These are phyloP conservation scores for Manduca sexta DNA, from an alignment of 1,140 invertebrate genomes.

Conservation along the genomic window DNA sequence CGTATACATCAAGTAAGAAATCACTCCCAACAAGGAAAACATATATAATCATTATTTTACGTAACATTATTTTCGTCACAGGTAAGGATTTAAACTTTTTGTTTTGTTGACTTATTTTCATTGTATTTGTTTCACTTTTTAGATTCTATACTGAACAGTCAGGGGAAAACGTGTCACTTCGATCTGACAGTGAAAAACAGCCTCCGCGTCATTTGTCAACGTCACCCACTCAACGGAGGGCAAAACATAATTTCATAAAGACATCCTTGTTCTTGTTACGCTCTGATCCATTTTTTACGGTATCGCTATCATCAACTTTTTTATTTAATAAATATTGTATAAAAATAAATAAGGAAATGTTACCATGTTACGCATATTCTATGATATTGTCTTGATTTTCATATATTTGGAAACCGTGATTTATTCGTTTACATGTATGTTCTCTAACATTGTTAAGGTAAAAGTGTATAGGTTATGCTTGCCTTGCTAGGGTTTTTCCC, in stretches of 20 bases:
- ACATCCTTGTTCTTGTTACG: constrained; percentile 56
- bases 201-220: constrained; percentile 60
- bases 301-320: constrained; percentile 30
- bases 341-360: too few species aligned
- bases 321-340: constrained; percentile 24
- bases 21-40: too few species aligned
- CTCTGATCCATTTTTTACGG: constrained; percentile 30
- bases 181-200: constrained; percentile 64
- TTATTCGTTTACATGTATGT: too few species aligned
- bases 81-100: not conserved
- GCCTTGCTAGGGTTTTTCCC: too few species aligned
- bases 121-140: constrained; percentile 41
- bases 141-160: constrained; percentile 43
- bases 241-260: constrained; percentile 67
- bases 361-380: too few species aligned
- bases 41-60: too few species aligned
- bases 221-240: constrained; percentile 53
- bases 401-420: too few species aligned
- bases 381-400: too few species aligned
- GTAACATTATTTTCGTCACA: too few species aligned
- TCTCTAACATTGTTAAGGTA: too few species aligned
- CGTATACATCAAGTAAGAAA: too few species aligned
- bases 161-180: constrained; percentile 57
- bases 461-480: too few species aligned
- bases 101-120: constrained; percentile 11